Base-by-base conservation (phyloP, 2,888 invertebrate species). In the Axea sp. region DNA sequence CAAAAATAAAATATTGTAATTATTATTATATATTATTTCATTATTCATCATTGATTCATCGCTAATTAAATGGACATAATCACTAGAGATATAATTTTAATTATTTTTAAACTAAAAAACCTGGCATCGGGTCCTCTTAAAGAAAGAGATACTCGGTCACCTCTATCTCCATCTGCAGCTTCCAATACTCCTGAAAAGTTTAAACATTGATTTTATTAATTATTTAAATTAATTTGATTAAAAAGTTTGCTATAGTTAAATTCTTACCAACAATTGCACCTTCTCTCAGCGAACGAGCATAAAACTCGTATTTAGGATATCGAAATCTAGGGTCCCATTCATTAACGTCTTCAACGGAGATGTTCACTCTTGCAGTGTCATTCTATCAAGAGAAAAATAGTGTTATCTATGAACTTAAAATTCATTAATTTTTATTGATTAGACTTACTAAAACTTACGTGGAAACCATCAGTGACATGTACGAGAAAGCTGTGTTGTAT, bases 251-350 rank as follows among this genome's bases (percentile, higher is more conserved):
- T n/a, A n/a, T n/a, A n/a, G n/a, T n/a, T n/a, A n/a, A n/a, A n/a
- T n/a, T n/a, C 64, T 77, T 65, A 86, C 87, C 87, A 28, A 87
- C 78, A 41, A 85, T 78, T 7, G 85, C 83, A 43, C 87, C 86
- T 55, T 84, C 86, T 47, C 82, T 82, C 31, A 86, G 76, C 8
- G 80, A 81, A 41, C 81, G 81, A 14, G 85, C 84, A 47, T 86
- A 83, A 71, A 97, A 96, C 88, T 96, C 95, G 88, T 96, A 97
- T 86, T 95, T 93, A 2, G 95, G 93, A 87, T 94, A 93, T 0
- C 94, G 91, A 89, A 97, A 97, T 60, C 95, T 90, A 0, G 97
- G 97, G 87, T 96, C 96, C 96, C 96, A 96, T 85, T 97, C 96
- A 88, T 97, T 97, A 4, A 96, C 94, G 86, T 96, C 94, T 78